These are phyloP conservation scores for Cataglyphis livida DNA, from an alignment of 2,888 invertebrate genomes.

Conservation along the genomic window DNA sequence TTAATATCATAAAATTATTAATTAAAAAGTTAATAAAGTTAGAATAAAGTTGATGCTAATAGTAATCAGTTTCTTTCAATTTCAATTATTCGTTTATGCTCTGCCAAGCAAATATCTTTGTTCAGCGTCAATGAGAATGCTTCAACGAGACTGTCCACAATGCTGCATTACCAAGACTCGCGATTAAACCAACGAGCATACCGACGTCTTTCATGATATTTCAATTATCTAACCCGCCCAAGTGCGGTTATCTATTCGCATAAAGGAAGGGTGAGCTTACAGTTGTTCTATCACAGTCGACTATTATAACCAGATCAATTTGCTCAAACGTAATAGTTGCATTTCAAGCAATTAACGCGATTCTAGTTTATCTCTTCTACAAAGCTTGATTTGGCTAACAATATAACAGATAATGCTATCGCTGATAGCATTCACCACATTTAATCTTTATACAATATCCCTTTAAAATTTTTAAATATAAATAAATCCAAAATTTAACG, in stretches of 20 bases:
- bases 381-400: not conserved
- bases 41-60: not conserved
- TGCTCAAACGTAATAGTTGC: slow-evolving; percentile 38
- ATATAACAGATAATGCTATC: not conserved
- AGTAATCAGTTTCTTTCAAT: not conserved
- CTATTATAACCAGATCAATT: slow-evolving; percentile 31
- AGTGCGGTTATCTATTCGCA: slow-evolving; percentile 32
- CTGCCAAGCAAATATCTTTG: not conserved
- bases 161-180: not conserved
- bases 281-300: slow-evolving; percentile 6
- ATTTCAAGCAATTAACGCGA: slow-evolving; percentile 22
- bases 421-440: not conserved
- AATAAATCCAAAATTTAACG: not conserved
- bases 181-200: slow-evolving; percentile 15
- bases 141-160: slow-evolving; percentile 1
- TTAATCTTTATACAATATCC: not conserved
- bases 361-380: not conserved
- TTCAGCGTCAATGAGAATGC: not conserved
- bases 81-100: not conserved
- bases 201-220: slow-evolving; percentile 57
- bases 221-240: slow-evolving; percentile 40
- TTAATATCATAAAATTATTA: not conserved
- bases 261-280: slow-evolving; percentile 15
- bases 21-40: not conserved
- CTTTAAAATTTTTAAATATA: not conserved